Evolutionary conservation across 64 coral and sea anemone species (phyloP).

Genomic region (Pocillopora verrucosa): DNA sequence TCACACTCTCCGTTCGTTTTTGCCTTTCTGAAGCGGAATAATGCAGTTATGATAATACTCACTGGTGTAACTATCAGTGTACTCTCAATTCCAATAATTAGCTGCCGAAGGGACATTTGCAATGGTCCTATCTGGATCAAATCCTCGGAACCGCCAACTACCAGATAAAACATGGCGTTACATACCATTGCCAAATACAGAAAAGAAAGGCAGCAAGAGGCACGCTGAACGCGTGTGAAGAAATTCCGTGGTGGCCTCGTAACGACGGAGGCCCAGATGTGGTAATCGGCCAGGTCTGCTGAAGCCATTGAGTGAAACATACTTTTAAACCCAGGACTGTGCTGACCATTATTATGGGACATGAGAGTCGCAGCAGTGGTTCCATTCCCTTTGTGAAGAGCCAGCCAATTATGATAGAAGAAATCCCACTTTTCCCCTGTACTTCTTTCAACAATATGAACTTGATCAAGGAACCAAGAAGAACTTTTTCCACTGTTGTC

Average conservation of each 20-base stretch:
- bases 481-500: slow-evolving; percentile 8
- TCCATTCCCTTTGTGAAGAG: slow-evolving; percentile 22
- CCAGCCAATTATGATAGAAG: slow-evolving; percentile 10
- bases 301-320: slow-evolving; percentile 2
- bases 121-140: slow-evolving; percentile 68
- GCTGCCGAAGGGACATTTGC: slow-evolving; percentile 55
- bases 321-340: slow-evolving; percentile 26
- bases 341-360: slow-evolving; percentile 4
- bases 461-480: slow-evolving; percentile 22
- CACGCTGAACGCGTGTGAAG: slow-evolving; percentile 60
- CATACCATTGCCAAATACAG: slow-evolving; percentile 48
- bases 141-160: slow-evolving; percentile 25
- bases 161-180: slow-evolving; percentile 87
- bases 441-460: background rate
- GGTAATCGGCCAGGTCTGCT: background rate
- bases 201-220: slow-evolving; percentile 64
- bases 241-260: slow-evolving; percentile 52
- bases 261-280: slow-evolving; percentile 50
- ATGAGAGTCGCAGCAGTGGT: background rate
- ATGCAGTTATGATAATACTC: slow-evolving; percentile 50
- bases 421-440: slow-evolving; percentile 8
- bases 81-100: slow-evolving; percentile 79
- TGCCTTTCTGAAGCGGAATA: slow-evolving; percentile 17
- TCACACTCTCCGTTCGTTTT: background rate
- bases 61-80: slow-evolving; percentile 64